A percentile compares a stretch with the other conserved stretches of the same genome.
Evolutionary conservation across 2,888 invertebrate species (phyloP).

Genomic region (Thera britannica): DNA sequence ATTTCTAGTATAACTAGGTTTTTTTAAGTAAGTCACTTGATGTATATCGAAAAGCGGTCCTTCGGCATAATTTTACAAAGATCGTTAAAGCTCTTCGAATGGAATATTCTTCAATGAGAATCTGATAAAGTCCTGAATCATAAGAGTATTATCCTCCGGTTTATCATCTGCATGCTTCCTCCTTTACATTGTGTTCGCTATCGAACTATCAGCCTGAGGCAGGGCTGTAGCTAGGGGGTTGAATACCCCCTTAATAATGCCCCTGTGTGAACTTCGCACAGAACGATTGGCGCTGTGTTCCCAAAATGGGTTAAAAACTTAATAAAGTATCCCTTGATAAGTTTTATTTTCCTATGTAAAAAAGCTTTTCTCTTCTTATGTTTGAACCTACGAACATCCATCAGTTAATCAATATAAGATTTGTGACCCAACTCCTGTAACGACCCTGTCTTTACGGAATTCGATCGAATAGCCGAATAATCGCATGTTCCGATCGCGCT

Average conservation of each 20-base stretch:
- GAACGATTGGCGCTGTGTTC: too few relatives aligned
- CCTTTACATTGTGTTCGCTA: conserved; percentile 32
- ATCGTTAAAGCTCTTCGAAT: conserved; percentile 26
- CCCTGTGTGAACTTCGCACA: too few relatives aligned
- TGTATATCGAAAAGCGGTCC: neutral
- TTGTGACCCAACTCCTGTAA: conserved; percentile 2
- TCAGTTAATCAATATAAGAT: too few relatives aligned
- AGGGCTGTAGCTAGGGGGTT: conserved; percentile 6
- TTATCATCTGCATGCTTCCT: conserved; percentile 31
- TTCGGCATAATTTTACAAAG: conserved; percentile 5
- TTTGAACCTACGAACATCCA: too few relatives aligned
- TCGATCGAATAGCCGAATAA: conserved; percentile 51
- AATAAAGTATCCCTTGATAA: too few relatives aligned
- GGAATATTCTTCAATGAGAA: conserved; percentile 28
- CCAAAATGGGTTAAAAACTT: too few relatives aligned
- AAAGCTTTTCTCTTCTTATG: too few relatives aligned
- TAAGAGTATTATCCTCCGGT: conserved; percentile 27
- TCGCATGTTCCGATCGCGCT: conserved; percentile 56
- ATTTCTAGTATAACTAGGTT: too few relatives aligned
- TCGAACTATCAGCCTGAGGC: conserved; percentile 20
- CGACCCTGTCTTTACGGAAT: conserved; percentile 48
- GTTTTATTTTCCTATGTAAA: too few relatives aligned
- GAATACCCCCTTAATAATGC: neutral
- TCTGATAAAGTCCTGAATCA: conserved; percentile 32
- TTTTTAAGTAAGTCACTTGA: too few relatives aligned